Base-by-base conservation (phyloP, 2,888 invertebrate genomes). In the Scaptomyza flava region DNA sequence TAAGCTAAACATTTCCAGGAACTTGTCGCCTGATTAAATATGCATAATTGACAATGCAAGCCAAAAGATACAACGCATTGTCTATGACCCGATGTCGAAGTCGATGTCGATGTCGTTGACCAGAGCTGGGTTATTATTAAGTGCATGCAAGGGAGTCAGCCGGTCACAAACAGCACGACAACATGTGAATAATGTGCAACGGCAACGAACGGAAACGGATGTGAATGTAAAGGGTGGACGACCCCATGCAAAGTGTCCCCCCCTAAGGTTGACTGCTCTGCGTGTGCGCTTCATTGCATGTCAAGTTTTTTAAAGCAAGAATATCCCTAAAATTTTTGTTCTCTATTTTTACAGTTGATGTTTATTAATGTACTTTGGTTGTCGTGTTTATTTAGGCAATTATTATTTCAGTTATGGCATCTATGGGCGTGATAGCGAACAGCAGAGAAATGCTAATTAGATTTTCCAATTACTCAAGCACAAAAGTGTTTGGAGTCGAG, bases 211-310 rank as follows among this genome's bases (percentile, higher is more conserved):
- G 81, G 69, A 75, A 69, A 48, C 74, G 68, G 79, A 77, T 68
- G 75, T 69, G 56, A 56, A 72, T 62, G 77, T 62, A 68, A 64
- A 68, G 72, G 72, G 64, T 51, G 54, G 50, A 11, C 50, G 14
- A 36, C 50, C 53, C 41, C 41, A 41, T 38, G 41, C 41, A 17
- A 17, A 9, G 41, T 36, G 46, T 54, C 59, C 45, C 67, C 60
- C 50, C 17, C 58, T 68, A 31, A 67, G 57, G 65, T 42, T 53
- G 47, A 9, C 43, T 60, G 42, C 30, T 41, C 46, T 47, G 42
- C 47, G 69, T 66, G 66, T 69, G 80, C 82, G 70, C 81, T 72
- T 86, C 74, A 69, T 83, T 79, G 82, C 82, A 83, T 83, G 83
- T 65, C 65, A 34, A 50, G 36, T 62, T 64, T 17, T 41, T 62